Conservation (phyloP, 2,113 vertebrate genomes). For the Oceanodroma tethys region DNA sequence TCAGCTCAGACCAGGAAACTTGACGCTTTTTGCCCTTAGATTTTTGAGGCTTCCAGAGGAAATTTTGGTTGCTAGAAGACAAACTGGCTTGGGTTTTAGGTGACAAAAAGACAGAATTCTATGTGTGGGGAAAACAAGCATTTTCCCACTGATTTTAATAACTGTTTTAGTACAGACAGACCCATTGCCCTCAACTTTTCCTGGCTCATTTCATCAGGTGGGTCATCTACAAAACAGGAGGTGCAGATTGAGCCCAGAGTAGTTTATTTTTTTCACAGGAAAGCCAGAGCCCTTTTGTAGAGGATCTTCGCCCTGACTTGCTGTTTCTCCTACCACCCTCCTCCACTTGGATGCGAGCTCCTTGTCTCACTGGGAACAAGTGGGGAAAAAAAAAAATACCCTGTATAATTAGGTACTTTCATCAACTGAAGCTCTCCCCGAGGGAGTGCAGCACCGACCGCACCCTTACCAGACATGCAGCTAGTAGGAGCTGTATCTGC, state of each 20-base stretch:
- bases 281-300: background rate
- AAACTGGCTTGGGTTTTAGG: background rate
- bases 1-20: background rate
- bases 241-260: background rate
- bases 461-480: constrained; percentile 33
- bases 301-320: constrained; percentile 37
- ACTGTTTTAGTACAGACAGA: background rate
- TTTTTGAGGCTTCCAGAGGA: background rate
- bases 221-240: background rate
- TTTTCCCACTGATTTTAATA: background rate
- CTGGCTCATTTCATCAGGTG: background rate
- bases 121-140: background rate
- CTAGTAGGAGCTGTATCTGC: constrained; percentile 8
- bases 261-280: background rate
- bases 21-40: background rate
- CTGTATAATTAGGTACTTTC: constrained; percentile 49
- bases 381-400: background rate
- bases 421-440: constrained; percentile 24
- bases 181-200: background rate
- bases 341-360: constrained; percentile 5
- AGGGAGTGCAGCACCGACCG: background rate
- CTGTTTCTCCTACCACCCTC: constrained; percentile 23
- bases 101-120: background rate
- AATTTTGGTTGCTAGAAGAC: background rate
- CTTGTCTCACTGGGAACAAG: constrained; percentile 19